Percentiles rank a stretch among this genome's conserved stretches.
Evolutionary conservation across 2,797 vertebrate species (phyloP).

Genomic region (Megalops cyprinoides): DNA sequence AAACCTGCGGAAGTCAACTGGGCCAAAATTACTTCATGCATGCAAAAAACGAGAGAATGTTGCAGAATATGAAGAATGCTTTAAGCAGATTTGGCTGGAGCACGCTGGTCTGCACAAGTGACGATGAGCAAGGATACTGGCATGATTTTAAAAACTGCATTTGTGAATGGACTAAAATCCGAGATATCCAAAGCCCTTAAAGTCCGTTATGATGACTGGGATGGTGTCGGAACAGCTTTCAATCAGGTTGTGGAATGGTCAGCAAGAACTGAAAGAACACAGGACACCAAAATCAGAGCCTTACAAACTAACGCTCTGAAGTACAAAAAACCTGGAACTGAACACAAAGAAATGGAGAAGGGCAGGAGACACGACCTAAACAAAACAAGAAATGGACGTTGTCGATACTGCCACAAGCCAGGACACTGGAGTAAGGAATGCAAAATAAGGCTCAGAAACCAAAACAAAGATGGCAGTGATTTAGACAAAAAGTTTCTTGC

Average conservation of each 20-base stretch:
- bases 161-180: slow-evolving; percentile 18
- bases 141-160: slow-evolving; percentile 12
- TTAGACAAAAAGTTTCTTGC: neutral
- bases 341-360: neutral
- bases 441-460: neutral
- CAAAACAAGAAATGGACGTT: neutral
- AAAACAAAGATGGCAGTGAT: neutral
- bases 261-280: neutral
- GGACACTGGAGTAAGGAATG: neutral
- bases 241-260: neutral
- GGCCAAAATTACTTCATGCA: neutral
- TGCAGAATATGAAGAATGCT: neutral
- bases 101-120: neutral
- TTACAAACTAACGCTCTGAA: neutral
- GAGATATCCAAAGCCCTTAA: neutral
- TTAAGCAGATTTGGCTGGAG: neutral
- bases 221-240: neutral
- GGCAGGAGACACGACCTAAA: neutral
- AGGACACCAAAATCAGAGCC: neutral
- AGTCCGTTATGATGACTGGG: neutral
- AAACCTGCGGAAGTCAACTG: neutral
- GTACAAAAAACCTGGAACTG: no score
- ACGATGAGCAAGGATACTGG: neutral
- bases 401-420: neutral
- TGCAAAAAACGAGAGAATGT: neutral